Evolutionary conservation across 35 echinoderm and acorn worm species (phyloP).

Genomic region (Heliocidaris tuberculata): DNA sequence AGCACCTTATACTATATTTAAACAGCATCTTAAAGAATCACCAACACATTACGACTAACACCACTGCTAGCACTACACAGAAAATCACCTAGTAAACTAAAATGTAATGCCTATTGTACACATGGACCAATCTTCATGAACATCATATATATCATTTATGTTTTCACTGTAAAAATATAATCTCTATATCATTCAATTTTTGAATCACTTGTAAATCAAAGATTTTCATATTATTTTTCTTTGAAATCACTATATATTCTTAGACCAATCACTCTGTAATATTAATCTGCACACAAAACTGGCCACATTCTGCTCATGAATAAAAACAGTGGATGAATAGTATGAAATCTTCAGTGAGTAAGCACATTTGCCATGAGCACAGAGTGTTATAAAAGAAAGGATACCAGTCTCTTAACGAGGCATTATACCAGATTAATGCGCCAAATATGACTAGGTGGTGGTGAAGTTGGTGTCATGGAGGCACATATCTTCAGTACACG

Average conservation of each 20-base stretch:
- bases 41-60: neutral
- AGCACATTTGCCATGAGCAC: too few relatives aligned
- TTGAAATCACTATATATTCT: neutral
- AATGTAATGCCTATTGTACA: neutral
- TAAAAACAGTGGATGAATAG: neutral
- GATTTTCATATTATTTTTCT: neutral
- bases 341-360: neutral
- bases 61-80: neutral
- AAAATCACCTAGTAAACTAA: neutral
- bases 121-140: neutral
- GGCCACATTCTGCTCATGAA: neutral
- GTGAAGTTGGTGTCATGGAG: too few relatives aligned
- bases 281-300: neutral
- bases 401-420: too few relatives aligned
- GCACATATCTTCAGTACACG: too few relatives aligned
- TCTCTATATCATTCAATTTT: neutral
- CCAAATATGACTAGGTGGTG: too few relatives aligned
- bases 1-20: neutral
- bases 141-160: neutral
- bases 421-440: too few relatives aligned
- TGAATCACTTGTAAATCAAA: neutral
- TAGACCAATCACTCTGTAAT: too few relatives aligned
- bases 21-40: neutral
- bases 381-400: too few relatives aligned
- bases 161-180: slow-evolving; percentile 8